Evolutionary conservation across 2,888 invertebrate genomes (phyloP), one percentile per base, ranked within the genome.

Genomic region (Anthrax anthrax): DNA sequence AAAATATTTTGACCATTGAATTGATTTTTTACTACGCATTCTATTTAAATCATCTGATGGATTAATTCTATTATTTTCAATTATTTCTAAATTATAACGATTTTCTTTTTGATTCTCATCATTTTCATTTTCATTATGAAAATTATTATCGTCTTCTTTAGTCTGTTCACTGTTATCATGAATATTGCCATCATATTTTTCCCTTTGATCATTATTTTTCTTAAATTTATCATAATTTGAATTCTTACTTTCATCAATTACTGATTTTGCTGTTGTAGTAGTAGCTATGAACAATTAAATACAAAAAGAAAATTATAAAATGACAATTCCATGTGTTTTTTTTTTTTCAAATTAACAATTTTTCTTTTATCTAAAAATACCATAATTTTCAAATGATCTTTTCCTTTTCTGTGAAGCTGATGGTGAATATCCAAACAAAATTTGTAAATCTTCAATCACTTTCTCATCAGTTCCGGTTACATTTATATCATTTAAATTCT

Each of bases 1-100:
- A 58, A 89, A 88, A 59, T 90, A 88, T 56, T 86, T 80, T 0
- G 85, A 82, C 89, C 88, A 90, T 58, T 88, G 81, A 49, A 89
- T 77, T 1, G 84, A 84, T 63, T 88, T 89, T 66, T 88, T 87
- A 47, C 58, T 58, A 51, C 80, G 78, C 9, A 84, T 63, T 23
- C 71, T 70, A 37, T 75, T 71, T 10, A 71, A 69, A 53, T 72
- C 74, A 32, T 72, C 72, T 18, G 60, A 57, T 51, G 61, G 52
- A n/a, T n/a, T n/a, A 5, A 62, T 50, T 46, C 60, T 61, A 12
- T 56, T 56, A 36, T 50, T 50, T 27, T 55, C 52, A 2, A 56
- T 49, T 17, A 61, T 54, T 44, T 66, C 63, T 17, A 53, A 49
- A 38, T 55, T 57, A 3, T 53, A 52, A 14, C 52, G 47, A 23